phyloP scores from a whole-genome alignment of 2,113 vertebrate genomes.

The Sphaerodactylus townsendi region DNA sequence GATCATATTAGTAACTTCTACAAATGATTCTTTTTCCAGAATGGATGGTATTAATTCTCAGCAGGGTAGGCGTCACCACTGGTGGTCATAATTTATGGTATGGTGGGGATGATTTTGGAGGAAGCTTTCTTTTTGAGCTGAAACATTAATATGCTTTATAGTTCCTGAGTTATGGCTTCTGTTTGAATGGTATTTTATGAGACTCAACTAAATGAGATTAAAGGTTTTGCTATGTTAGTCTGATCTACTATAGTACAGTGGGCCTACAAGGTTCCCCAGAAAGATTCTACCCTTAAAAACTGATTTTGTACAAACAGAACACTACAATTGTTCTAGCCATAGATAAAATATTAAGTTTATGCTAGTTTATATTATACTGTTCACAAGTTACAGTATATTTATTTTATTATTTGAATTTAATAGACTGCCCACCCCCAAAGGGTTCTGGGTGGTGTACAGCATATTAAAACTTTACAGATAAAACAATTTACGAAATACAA shows the following conservation, averaged over 20 bases:
- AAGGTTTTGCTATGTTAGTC: neutral
- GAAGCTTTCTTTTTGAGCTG: slow-evolving; percentile 4
- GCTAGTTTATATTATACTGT: neutral
- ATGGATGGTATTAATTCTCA: slow-evolving; percentile 22
- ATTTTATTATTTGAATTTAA: too few relatives aligned
- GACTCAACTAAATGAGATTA: neutral
- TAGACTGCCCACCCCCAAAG: too few relatives aligned
- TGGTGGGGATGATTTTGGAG: neutral
- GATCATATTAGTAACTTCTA: slow-evolving; percentile 19
- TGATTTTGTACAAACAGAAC: neutral
- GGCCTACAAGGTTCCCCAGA: neutral
- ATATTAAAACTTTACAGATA: too few relatives aligned
- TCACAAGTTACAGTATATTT: too few relatives aligned
- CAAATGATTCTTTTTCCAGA: slow-evolving; percentile 17
- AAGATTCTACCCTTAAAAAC: too few relatives aligned
- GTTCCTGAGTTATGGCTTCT: neutral
- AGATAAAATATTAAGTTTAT: neutral
- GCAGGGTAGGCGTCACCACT: slow-evolving; percentile 1
- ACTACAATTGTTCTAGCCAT: too few relatives aligned
- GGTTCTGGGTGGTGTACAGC: too few relatives aligned
- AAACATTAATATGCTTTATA: neutral
- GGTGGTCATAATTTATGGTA: neutral
- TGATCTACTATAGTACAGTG: neutral
- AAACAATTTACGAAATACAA: too few relatives aligned
- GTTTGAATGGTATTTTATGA: neutral